Evolutionary conservation across 2,797 vertebrate genomes (phyloP), one percentile per base, ranked within the genome.

Genomic region (Pseudochromis fuscus): DNA sequence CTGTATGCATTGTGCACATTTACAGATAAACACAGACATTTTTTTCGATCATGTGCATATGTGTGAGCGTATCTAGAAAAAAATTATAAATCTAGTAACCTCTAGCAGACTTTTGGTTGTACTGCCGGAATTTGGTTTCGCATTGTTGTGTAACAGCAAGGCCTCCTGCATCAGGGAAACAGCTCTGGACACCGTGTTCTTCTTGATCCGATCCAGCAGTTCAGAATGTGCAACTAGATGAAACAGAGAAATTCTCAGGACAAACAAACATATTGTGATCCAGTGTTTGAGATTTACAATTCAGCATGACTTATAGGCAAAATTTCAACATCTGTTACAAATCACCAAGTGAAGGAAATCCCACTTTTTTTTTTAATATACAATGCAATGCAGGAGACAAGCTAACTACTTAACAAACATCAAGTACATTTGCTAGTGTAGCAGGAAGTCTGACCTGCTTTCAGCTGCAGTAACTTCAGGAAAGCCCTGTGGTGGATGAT

Each of bases 151-250:
- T 19, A 88, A 75, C 75, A 94, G 66, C 52, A 88, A 87, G 64
- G 95, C 94, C 81, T 96, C 98, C 84, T 98, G 95, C 75, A 94
- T 94, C 85, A 98, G 90, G 80, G 95, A 97, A 64, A 96, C 83
- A 49, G 96, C 95, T 94, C 89, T 97, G 77, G 95, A 97, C 53
- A 97, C 79, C 52, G 95, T 96, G 90, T 97, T 99, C 86, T 93
- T 96, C 82, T 94, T 95, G 53, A 98, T 94, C 89, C 92, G 93
- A 79, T 91, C 92, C 85, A 95, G 85, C 72, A 97, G 72, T 64
- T 83, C 75, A 69, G 77, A 72, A 77, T 98, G 97, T 94, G 73
- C 10, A 49, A 82, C 85, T 87, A 65, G 4, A 74, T 11, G 80
- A 37, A 67, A 75, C 3, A 67, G 46, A 59, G 5, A 65, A 77